Evolutionary conservation across 2,113 vertebrate genomes (phyloP), one percentile per base, ranked within the genome.

Genomic region (Tragelaphus scriptus): DNA sequence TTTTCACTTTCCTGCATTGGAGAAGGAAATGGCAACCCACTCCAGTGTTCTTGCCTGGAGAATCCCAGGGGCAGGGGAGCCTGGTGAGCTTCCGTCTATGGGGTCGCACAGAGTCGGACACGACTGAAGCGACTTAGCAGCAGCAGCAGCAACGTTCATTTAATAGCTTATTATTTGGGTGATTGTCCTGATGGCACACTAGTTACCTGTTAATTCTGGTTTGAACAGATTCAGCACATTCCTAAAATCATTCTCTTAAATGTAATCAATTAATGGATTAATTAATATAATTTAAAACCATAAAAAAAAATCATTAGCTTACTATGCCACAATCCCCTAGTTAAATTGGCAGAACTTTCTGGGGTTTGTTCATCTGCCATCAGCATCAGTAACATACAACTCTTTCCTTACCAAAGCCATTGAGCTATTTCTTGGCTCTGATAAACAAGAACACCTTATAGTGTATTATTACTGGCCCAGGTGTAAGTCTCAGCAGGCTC

Each of bases 241-340:
- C 88, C 85, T 85, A 92, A 96, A 97, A 94, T 58, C 51, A 89
- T 86, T 84, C 61, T 97, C 90, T 97, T 79, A 0, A 94, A 96
- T 68, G 91, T 96, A 95, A 98, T 98, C 96, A 97, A 40, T 96
- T 91, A 88, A 91, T 96, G 75, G 44, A 88, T 97, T 96, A 97
- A 97, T 98, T 97, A 98, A 95, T 84, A 81, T 92, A 96, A 97
- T 96, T 98, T 95, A 85, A 97, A 77, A 96, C 91, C 84, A 97
- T 94, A 82, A 1, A 5, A 96, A 94, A 79, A 40, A 80, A 85
- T 59, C 51, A 75, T 96, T 53, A 47, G 79, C 97, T 95, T 95
- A 92, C 92, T 58, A 93, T 84, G 96, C 94, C 96, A 93, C 91
- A 97, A 96, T 91, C 96, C 88, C 91, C 85, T 82, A 14, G 84